Evolutionary conservation across 2,113 vertebrate genomes (phyloP), one percentile per base, ranked within the genome.

Genomic region (Datnioides undecimradiatus): DNA sequence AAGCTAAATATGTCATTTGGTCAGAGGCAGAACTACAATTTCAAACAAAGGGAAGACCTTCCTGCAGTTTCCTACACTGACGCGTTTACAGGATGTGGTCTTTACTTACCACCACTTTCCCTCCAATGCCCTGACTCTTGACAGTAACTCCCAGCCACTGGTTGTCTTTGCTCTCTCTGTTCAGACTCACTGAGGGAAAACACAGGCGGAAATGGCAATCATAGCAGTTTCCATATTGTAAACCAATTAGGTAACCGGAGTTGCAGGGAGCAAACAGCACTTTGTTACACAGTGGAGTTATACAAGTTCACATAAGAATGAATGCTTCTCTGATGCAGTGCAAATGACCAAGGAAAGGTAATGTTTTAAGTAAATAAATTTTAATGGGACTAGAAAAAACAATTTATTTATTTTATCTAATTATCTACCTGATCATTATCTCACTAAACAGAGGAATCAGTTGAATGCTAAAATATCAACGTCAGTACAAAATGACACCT

Each of bases 91-190:
- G n/a, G 51, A 38, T 41, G 51, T 31, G 14, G 3, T 33, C 55
- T 48, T 6, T 34, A 95, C 97, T 97, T 86, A 99, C 98, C 92
- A 98, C 96, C 34, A 99, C 95, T 86, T 99, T 99, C 36, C 98
- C 97, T 41, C 98, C 98, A 0, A 96, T 95, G 0, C 97, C 97
- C 79, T 98, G 97, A 92, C 98, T 99, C 91, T 95, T 95, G 12
- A 98, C 97, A 11, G 96, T 98, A 58, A 97, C 97, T 52, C 97
- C 98, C 76, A 98, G 82, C 97, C 98, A 99, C 87, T 99, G 98
- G 93, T 99, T 97, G 90, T 99, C 96, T 87, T 99, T 99, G 94
- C 95, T 98, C 84, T 99, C 97, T 83, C 92, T 93, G 34, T 94
- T 85, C 21, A 90, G 83, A 58, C 91, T 95, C 87, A 93, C 97